Base-by-base conservation (phyloP, 2,888 invertebrate species). In the Lacanobia oleracea region DNA sequence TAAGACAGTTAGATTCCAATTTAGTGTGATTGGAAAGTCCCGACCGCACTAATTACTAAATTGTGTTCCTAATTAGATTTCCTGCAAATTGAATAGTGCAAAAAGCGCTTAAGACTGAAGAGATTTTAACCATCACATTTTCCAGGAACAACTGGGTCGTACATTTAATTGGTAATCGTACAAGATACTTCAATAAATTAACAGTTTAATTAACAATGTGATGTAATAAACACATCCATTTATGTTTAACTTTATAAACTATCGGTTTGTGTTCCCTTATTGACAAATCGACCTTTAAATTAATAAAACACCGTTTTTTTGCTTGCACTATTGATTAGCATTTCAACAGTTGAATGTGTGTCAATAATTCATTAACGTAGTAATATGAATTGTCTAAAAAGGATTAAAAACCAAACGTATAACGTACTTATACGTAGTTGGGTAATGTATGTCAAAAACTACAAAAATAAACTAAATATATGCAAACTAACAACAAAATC, bases 321-420 rank as follows among this genome's bases (percentile, higher is more conserved):
- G 48, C 62, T 67, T 75, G 21, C 51, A 43, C 18, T 53, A 16
- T 67, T 63, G 51, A 75, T 77, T 67, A 65, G 43, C 56, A 77
- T 53, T 56, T 21, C 40, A 56, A 79, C 54, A 33, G 27, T 56
- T 53, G 40, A n/a, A 51, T 67, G 18, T 59, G 53, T 79, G 37
- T 62, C n/a, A 37, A 66, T 56, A 56, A 60, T 67, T 67, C 9
- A 72, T 70, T 78, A 72, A 27, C 63, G 27, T 50, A 12, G 48
- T 27, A 10, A 18, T 57, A 40, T 9, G 48, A 79, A 37, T 54
- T 16, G 23, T 33, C n/a, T 16, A 48, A 45, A 33, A 43, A 10
- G 10, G 21, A 69, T 62, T 12, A 14, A 21, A 56, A 69, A 51
- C 12, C 27, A 50, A 61, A 60, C 18, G 27, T 27, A 5, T n/a